Conservation (phyloP, 2,797 vertebrate species). For the Acrossocheilus fasciatus region DNA sequence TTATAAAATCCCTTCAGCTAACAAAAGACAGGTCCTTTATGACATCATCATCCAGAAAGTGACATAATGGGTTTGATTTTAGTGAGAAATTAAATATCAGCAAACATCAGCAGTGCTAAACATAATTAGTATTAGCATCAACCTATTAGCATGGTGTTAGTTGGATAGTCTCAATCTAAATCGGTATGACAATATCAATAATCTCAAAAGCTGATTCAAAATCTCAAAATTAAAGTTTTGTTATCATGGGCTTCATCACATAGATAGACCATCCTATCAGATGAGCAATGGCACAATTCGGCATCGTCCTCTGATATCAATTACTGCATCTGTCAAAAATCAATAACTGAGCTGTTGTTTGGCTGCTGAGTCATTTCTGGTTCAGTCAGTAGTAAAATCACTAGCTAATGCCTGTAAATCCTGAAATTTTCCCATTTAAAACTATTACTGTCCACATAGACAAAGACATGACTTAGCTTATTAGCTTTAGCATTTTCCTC, state of each 20-base stretch:
- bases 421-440: not conserved
- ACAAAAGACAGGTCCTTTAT: not conserved
- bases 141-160: not conserved
- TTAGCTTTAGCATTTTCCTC: constrained; percentile 1
- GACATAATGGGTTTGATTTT: not conserved
- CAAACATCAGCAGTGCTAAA: not conserved
- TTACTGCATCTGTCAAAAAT: not conserved
- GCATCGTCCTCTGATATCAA: no score
- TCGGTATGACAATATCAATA: not conserved
- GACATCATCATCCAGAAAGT: not conserved
- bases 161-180: not conserved
- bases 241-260: not conserved
- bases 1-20: not conserved
- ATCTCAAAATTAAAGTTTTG: not conserved
- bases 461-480: constrained; percentile 3
- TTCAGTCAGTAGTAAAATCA: not conserved
- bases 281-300: not conserved
- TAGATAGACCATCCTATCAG: not conserved
- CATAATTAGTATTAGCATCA: not conserved
- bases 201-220: not conserved
- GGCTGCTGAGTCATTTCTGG: not conserved
- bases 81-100: not conserved
- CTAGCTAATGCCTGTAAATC: not conserved
- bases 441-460: not conserved
- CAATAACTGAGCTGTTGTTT: not conserved